A percentile compares a stretch with the other conserved stretches of the same genome.
phyloP scores from a whole-genome alignment of 2,888 invertebrate genomes.

The Macrosoma leucophasiata region DNA sequence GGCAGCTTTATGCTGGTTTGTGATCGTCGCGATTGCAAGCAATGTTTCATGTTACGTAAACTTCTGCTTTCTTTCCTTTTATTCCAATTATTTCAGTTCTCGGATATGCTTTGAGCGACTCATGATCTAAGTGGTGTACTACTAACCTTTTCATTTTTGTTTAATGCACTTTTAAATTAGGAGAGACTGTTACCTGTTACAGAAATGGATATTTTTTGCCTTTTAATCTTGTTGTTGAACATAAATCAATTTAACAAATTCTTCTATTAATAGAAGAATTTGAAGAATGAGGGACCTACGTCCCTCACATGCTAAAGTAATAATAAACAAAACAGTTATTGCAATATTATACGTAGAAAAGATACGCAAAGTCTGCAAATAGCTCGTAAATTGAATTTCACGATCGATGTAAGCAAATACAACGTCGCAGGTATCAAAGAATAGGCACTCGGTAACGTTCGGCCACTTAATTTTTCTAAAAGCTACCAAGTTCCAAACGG shows the following conservation, averaged over 20 bases:
- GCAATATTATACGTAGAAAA: background rate
- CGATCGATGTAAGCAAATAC: background rate
- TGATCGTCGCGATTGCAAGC: constrained; percentile 37
- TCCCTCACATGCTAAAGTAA: too few relatives aligned
- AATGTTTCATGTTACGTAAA: constrained; percentile 39
- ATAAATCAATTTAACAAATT: too few relatives aligned
- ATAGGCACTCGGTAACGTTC: constrained; percentile 19
- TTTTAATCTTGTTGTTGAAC: too few relatives aligned
- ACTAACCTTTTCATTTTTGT: too few relatives aligned
- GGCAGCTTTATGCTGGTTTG: constrained; percentile 38
- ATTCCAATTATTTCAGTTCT: background rate
- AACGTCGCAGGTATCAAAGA: constrained; percentile 5
- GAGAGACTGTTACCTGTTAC: too few relatives aligned
- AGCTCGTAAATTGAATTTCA: constrained; percentile 2
- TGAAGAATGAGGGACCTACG: too few relatives aligned
- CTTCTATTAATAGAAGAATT: too few relatives aligned
- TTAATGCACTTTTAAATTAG: too few relatives aligned
- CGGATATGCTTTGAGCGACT: too few relatives aligned
- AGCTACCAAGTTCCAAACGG: constrained; percentile 33
- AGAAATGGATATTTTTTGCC: too few relatives aligned
- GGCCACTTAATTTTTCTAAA: constrained; percentile 34
- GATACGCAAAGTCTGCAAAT: constrained; percentile 3
- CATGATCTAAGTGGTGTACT: too few relatives aligned
- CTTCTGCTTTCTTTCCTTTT: constrained; percentile 10
- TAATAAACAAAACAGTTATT: too few relatives aligned